Evolutionary conservation across 2,113 vertebrate species (phyloP).

Genomic region (Calidris pugnax): DNA sequence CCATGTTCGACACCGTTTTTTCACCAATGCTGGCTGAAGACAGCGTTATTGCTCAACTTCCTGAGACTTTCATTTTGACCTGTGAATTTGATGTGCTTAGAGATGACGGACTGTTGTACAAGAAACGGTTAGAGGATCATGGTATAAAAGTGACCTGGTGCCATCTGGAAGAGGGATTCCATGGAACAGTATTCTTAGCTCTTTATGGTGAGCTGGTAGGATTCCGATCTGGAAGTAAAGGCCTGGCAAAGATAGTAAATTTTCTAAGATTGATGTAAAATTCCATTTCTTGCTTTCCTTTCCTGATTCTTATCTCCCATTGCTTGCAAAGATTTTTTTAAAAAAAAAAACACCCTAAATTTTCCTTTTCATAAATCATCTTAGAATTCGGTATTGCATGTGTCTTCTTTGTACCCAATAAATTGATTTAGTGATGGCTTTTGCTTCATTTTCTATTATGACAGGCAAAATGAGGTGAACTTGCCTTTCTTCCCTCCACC

Average conservation of each 20-base stretch:
- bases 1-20: not conserved
- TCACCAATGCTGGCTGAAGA: slow-evolving; percentile 55
- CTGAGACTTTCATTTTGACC: slow-evolving; percentile 69
- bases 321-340: not conserved
- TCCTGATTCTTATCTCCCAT: not conserved
- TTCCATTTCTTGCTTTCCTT: not conserved
- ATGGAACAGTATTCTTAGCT: slow-evolving; percentile 70
- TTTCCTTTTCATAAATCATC: not conserved
- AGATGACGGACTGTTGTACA: slow-evolving; percentile 82
- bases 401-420: not conserved
- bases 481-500: not conserved
- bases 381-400: not conserved
- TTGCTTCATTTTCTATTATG: not conserved
- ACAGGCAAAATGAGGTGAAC: not conserved
- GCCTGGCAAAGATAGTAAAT: slow-evolving; percentile 51
- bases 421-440: not conserved
- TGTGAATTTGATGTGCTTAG: slow-evolving; percentile 80
- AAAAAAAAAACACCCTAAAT: not conserved
- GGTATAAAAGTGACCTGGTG: slow-evolving; percentile 77
- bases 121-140: slow-evolving; percentile 77
- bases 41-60: slow-evolving; percentile 19
- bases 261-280: slow-evolving; percentile 69
- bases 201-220: not conserved
- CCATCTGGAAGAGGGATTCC: slow-evolving; percentile 80
- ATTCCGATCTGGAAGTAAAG: slow-evolving; percentile 64